These are phyloP conservation scores for Rhinopomastus cyanomelas DNA, from an alignment of 2,113 vertebrate genomes.

Conservation along the genomic window DNA sequence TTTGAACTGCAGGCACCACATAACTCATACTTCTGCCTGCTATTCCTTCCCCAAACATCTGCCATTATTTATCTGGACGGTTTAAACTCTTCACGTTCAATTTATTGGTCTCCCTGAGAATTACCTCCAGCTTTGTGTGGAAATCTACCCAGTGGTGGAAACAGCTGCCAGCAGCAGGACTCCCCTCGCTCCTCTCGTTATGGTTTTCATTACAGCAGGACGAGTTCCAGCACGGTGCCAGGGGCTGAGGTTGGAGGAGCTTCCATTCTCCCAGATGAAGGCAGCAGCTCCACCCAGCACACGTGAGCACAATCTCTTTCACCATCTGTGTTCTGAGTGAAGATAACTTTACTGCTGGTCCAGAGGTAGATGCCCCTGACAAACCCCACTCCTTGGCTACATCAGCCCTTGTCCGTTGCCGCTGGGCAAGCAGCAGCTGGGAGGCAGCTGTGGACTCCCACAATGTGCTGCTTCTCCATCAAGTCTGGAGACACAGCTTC, in stretches of 20 bases:
- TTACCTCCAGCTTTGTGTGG: conserved; percentile 25
- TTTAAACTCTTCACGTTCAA: conserved; percentile 26
- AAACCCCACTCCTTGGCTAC: not conserved
- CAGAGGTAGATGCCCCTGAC: not conserved
- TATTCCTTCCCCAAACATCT: conserved; percentile 28
- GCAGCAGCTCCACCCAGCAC: not conserved
- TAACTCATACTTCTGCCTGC: not conserved
- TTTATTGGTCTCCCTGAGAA: conserved; percentile 33
- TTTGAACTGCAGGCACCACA: not conserved
- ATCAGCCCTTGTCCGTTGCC: accelerated
- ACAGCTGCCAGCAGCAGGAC: not conserved
- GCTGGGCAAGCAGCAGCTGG: accelerated
- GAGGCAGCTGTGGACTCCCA: not conserved
- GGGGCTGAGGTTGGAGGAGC: not conserved
- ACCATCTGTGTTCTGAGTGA: not conserved
- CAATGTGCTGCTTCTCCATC: not conserved
- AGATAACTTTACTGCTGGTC: not conserved
- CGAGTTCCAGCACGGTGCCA: accelerated
- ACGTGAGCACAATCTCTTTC: not conserved
- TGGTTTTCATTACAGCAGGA: not conserved
- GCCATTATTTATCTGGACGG: not conserved
- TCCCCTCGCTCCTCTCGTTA: not conserved
- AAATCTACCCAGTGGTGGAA: not conserved
- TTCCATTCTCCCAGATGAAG: not conserved
- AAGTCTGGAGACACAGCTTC: accelerated